phyloP scores from a whole-genome alignment of 2,888 invertebrate genomes.

The Oligia strigilis region DNA sequence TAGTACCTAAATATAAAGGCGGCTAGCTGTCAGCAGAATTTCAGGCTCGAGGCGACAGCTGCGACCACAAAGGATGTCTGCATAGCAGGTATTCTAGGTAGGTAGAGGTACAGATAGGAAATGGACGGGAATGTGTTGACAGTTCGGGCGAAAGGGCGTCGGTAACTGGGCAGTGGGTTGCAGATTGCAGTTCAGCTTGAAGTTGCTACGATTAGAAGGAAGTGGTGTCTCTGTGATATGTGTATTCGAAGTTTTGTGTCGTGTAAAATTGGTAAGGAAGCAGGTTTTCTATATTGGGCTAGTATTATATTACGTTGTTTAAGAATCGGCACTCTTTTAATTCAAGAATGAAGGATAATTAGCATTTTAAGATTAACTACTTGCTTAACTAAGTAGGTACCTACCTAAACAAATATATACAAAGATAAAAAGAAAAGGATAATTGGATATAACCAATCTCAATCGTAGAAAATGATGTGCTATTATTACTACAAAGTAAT shows the following conservation, averaged over 20 bases:
- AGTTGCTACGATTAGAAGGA: background rate
- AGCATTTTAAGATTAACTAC: background rate
- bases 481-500: background rate
- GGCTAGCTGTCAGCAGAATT: constrained; percentile 55
- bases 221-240: background rate
- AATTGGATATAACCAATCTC: background rate
- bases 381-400: background rate
- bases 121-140: constrained; percentile 16
- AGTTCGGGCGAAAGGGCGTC: constrained; percentile 1
- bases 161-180: background rate
- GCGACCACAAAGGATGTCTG: constrained; percentile 60
- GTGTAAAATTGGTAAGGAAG: background rate
- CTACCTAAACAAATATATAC: no score
- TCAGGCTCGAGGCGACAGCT: constrained; percentile 54
- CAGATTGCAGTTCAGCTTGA: constrained; percentile 5
- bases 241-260: background rate
- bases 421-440: background rate
- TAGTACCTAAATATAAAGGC: constrained; percentile 39
- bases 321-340: background rate
- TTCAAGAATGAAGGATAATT: background rate
- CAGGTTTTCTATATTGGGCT: background rate
- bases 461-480: background rate
- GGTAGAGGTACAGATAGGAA: constrained; percentile 4
- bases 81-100: constrained; percentile 24
- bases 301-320: background rate